Conservation (phyloP, 37 sponge, comb jelly and placozoan species). For the Amphimedon queenslandica region DNA sequence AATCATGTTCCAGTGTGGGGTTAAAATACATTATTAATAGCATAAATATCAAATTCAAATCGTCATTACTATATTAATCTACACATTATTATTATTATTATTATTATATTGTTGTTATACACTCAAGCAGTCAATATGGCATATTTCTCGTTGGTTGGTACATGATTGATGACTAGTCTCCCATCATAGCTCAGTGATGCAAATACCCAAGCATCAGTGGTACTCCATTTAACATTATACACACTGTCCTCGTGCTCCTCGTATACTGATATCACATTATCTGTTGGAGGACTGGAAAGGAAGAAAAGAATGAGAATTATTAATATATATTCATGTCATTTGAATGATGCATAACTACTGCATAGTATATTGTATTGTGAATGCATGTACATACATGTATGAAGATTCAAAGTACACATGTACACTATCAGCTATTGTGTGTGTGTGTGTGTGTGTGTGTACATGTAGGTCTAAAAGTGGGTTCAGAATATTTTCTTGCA, state of each 20-base stretch:
- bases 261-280: constrained; percentile 73
- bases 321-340: neutral
- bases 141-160: constrained; percentile 76
- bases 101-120: neutral
- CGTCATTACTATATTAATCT: too few relatives aligned
- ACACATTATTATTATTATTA: too few relatives aligned
- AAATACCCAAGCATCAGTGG: constrained; percentile 96
- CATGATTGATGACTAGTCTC: constrained; percentile 91
- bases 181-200: constrained; percentile 97
- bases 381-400: constrained; percentile 7
- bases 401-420: constrained; percentile 7
- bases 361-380: too few relatives aligned
- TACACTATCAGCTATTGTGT: too few relatives aligned
- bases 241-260: constrained; percentile 99
- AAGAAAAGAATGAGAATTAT: neutral
- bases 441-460: too few relatives aligned
- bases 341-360: neutral
- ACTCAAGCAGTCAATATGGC: constrained; percentile 47
- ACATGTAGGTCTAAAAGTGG: too few relatives aligned
- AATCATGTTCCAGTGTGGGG: too few relatives aligned
- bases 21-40: too few relatives aligned
- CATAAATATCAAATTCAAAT: too few relatives aligned
- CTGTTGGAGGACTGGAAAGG: constrained; percentile 23
- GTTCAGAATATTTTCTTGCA: too few relatives aligned
- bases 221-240: constrained; percentile 86